Conservation (phyloP, 2,113 vertebrate genomes). For the Montifringilla adamsi region DNA sequence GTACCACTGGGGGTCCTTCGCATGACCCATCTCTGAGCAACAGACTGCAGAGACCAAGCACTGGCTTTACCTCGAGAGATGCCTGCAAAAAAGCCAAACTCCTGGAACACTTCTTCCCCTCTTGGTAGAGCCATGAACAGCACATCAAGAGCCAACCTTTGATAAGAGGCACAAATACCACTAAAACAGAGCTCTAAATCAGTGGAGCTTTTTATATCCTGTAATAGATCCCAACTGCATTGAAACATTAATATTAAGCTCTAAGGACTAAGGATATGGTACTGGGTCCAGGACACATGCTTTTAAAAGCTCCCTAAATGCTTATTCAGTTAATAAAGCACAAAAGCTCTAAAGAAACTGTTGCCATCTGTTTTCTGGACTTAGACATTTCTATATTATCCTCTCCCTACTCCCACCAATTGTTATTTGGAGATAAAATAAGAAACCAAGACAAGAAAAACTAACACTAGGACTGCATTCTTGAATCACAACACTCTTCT, state of each 20-base stretch:
- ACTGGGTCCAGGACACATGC: background rate
- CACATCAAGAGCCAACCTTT: background rate
- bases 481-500: background rate
- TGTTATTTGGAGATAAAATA: background rate
- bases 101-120: background rate
- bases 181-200: background rate
- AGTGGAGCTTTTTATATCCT: background rate
- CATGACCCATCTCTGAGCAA: background rate
- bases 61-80: background rate
- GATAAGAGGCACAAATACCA: background rate
- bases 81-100: background rate
- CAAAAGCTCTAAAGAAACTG: background rate
- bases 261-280: background rate
- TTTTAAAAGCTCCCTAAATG: conserved; percentile 33
- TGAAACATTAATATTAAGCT: background rate
- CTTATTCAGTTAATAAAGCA: background rate
- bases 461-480: background rate
- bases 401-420: background rate
- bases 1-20: background rate
- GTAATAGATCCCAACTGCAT: conserved; percentile 22
- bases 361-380: conserved; percentile 11
- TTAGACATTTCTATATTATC: background rate
- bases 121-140: background rate
- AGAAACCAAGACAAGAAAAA: background rate
- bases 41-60: background rate